These are phyloP conservation scores for Bradypus variegatus DNA, from an alignment of 2,797 vertebrate species.

Conservation along the genomic window DNA sequence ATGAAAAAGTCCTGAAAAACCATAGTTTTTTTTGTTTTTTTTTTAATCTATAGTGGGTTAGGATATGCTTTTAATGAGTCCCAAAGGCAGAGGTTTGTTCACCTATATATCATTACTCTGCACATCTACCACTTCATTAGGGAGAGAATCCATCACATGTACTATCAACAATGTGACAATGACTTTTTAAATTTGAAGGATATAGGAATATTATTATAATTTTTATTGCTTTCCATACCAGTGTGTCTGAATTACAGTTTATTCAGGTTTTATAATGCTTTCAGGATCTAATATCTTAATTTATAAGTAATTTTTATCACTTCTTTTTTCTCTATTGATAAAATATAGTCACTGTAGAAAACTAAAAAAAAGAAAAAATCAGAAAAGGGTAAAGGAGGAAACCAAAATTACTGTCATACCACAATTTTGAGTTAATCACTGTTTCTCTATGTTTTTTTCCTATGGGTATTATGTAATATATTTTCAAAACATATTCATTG, in stretches of 20 bases:
- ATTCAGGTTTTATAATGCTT: not conserved
- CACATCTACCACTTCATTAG: not conserved
- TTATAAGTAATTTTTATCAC: conserved; percentile 17
- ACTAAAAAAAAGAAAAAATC: not conserved
- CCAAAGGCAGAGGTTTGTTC: not conserved
- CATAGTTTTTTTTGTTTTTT: not conserved
- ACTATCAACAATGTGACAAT: not conserved
- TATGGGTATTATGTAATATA: not conserved
- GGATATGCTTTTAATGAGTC: not conserved
- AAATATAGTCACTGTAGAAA: conserved; percentile 1
- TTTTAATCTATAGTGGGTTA: not conserved
- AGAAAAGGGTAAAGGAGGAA: not conserved
- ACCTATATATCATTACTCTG: not conserved
- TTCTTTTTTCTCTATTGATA: not conserved
- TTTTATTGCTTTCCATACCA: not conserved
- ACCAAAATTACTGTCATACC: conserved; percentile 1
- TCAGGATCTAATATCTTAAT: not conserved
- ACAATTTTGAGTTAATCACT: not conserved
- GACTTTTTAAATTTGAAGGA: not conserved
- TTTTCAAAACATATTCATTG: conserved; percentile 9
- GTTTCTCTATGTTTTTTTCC: not conserved
- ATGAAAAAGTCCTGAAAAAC: not conserved
- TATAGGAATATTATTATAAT: not conserved
- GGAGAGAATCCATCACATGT: not conserved
- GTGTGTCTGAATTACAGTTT: not conserved